These are phyloP conservation scores for Eledona agricola DNA, from an alignment of 2,888 invertebrate species.

Conservation along the genomic window DNA sequence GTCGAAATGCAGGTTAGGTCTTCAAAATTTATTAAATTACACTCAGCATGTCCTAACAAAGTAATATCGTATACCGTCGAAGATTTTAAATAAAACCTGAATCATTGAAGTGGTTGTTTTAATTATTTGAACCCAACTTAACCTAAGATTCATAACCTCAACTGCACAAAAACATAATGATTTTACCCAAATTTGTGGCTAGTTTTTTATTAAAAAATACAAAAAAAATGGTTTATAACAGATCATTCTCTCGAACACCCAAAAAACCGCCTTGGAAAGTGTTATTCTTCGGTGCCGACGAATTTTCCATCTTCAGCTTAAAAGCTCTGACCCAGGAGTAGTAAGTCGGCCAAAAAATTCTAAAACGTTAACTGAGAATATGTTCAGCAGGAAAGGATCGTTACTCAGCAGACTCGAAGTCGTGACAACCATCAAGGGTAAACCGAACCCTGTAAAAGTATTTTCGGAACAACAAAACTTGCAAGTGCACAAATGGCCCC, in stretches of 20 bases:
- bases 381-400: slow-evolving; percentile 65
- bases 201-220: slow-evolving; percentile 1
- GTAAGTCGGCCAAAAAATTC: slow-evolving; percentile 64
- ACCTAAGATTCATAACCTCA: too few species aligned
- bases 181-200: slow-evolving; percentile 6
- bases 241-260: slow-evolving; percentile 1
- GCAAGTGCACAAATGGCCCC: slow-evolving; percentile 62
- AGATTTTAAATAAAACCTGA: too few species aligned
- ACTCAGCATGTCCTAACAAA: too few species aligned
- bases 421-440: slow-evolving; percentile 73
- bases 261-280: slow-evolving; percentile 65
- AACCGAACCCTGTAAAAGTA: slow-evolving; percentile 71
- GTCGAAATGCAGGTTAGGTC: too few species aligned
- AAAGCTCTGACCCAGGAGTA: slow-evolving; percentile 72
- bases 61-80: too few species aligned
- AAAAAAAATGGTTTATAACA: neutral
- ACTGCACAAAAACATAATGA: slow-evolving; percentile 12
- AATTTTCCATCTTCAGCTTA: slow-evolving; percentile 81
- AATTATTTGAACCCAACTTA: too few species aligned
- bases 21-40: too few species aligned
- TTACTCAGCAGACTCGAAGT: slow-evolving; percentile 70
- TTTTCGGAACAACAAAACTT: slow-evolving; percentile 74
- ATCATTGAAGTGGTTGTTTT: too few species aligned
- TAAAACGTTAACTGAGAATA: slow-evolving; percentile 8
- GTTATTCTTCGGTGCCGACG: slow-evolving; percentile 89